Percentiles rank a stretch among this genome's conserved stretches.
These are phyloP conservation scores for Brachyopa scutellaris DNA, from an alignment of 2,888 invertebrate species.

Conservation along the genomic window DNA sequence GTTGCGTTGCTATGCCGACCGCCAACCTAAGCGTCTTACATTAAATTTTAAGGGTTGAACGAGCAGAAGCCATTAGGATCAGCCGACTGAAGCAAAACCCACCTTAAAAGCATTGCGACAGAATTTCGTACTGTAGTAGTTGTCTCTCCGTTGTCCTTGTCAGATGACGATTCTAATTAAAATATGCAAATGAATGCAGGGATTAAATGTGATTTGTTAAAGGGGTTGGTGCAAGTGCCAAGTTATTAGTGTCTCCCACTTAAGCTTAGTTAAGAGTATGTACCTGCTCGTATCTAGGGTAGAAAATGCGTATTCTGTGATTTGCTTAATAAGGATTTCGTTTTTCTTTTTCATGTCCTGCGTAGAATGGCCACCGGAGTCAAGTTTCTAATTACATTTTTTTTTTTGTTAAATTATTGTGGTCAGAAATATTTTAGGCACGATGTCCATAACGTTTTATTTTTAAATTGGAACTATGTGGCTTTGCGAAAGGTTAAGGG, in stretches of 20 bases:
- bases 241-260: constrained; percentile 31
- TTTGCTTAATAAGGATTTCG: constrained; percentile 29
- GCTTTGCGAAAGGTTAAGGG: no score
- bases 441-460: no score
- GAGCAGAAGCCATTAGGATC: constrained; percentile 25
- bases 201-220: constrained; percentile 73
- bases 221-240: constrained; percentile 18
- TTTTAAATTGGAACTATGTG: no score
- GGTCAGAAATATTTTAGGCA: not conserved
- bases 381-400: constrained; percentile 17
- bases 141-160: no score
- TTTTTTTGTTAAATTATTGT: not conserved
- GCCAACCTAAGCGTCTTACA: constrained; percentile 22
- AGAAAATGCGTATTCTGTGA: constrained; percentile 6
- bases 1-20: no score
- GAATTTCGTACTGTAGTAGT: no score
- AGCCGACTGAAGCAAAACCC: constrained; percentile 9
- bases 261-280: not conserved
- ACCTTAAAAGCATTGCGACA: constrained; percentile 13
- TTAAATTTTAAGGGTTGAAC: constrained; percentile 43
- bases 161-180: constrained; percentile 73
- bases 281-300: no score
- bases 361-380: constrained; percentile 2
- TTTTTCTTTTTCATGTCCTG: no score
- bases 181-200: constrained; percentile 74